Percentiles rank a stretch among this genome's conserved stretches.
Conservation (phyloP, 2,888 invertebrate species). For the Mesopsocus fuscifrons region DNA sequence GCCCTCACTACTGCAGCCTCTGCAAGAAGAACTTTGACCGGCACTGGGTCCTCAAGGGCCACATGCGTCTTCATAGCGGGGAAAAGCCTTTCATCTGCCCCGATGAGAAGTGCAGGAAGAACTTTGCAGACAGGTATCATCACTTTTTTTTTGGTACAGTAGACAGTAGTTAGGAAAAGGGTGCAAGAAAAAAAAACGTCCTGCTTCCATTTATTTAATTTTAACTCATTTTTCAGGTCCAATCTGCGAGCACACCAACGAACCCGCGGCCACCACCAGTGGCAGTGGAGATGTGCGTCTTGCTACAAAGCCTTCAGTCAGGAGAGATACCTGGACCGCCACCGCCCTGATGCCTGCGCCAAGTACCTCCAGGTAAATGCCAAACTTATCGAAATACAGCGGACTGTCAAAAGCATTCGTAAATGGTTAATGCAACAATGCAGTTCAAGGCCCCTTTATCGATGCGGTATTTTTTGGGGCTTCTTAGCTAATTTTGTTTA, state of each 20-base stretch:
- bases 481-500: too few species aligned
- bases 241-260: slow-evolving; percentile 52
- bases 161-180: too few species aligned
- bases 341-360: slow-evolving; percentile 41
- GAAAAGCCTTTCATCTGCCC: slow-evolving; percentile 50
- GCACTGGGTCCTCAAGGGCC: slow-evolving; percentile 49
- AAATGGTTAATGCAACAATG: too few species aligned
- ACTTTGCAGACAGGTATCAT: slow-evolving; percentile 51
- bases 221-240: slow-evolving; percentile 30
- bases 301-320: slow-evolving; percentile 51
- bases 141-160: too few species aligned
- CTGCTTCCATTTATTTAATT: too few species aligned
- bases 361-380: slow-evolving; percentile 22
- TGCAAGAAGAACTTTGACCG: slow-evolving; percentile 47
- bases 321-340: slow-evolving; percentile 42
- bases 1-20: neutral
- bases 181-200: too few species aligned
- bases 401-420: too few species aligned
- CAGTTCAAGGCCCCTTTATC: too few species aligned
- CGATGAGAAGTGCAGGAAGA: slow-evolving; percentile 33
- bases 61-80: slow-evolving; percentile 44
- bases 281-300: slow-evolving; percentile 42
- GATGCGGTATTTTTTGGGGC: too few species aligned
- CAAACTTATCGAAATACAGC: neutral
- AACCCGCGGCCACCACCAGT: slow-evolving; percentile 45